Evolutionary conservation across 2,888 invertebrate species (phyloP).

Genomic region (Sinhomidia bicolor): DNA sequence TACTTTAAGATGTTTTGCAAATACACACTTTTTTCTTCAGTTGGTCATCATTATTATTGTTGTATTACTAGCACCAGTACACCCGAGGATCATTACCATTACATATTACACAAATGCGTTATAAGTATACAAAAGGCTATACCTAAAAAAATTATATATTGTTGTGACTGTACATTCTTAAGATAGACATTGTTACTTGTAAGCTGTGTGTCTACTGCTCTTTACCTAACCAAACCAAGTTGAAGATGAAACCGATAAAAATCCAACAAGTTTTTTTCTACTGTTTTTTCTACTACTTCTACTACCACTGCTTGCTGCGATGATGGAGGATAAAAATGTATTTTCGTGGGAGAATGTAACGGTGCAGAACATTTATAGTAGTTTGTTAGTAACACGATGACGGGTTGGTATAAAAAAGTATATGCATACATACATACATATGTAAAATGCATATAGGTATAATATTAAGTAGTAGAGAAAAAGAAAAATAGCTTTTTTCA

Average conservation of each 20-base stretch:
- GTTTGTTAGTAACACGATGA: slow-evolving; percentile 44
- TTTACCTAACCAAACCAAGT: slow-evolving; percentile 2
- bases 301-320: neutral
- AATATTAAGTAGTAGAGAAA: neutral
- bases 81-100: too few relatives aligned
- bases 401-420: slow-evolving; percentile 36
- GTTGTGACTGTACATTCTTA: too few relatives aligned
- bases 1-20: slow-evolving; percentile 51
- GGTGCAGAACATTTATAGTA: slow-evolving; percentile 46
- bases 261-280: slow-evolving; percentile 51
- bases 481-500: neutral
- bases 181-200: too few relatives aligned
- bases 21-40: neutral
- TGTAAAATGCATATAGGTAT: too few relatives aligned
- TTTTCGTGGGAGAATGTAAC: slow-evolving; percentile 72
- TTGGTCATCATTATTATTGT: slow-evolving; percentile 24
- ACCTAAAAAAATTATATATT: too few relatives aligned
- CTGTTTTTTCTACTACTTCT: neutral
- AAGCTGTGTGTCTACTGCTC: neutral
- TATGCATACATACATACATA: neutral
- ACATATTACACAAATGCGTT: too few relatives aligned
- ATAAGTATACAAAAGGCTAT: too few relatives aligned
- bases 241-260: slow-evolving; percentile 57
- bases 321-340: slow-evolving; percentile 62
- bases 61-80: neutral